Evolutionary conservation across 2,888 invertebrate species (phyloP), one percentile per base, ranked within the genome.

Genomic region (Leptopilina myrica): DNA sequence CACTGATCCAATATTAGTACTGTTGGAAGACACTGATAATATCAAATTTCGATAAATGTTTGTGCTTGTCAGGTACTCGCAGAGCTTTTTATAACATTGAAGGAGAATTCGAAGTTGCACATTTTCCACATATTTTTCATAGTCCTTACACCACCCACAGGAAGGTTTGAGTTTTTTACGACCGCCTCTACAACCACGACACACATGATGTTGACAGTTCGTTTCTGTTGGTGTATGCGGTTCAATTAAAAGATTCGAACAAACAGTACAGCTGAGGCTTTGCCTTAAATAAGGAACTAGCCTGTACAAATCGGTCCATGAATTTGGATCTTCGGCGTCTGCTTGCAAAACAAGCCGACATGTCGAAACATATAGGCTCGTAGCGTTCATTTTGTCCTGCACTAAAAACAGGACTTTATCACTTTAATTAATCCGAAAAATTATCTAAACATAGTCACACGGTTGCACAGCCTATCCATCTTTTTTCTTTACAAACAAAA

Each of bases 121-220:
- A 91, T 97, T 97, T 91, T 97, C 97, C 77, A 94, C 93, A 91
- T 97, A 98, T 83, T 95, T 95, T 62, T 95, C 95, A 88, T 96
- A 96, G 88, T 97, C 96, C 91, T 96, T 96, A 91, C 98, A 98
- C 94, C 96, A 96, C 85, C 94, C 93, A 91, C 98, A 98, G 0
- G 95, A 94, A 0, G 97, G 97, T 89, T 96, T 96, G 75, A 98
- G 93, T 90, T 96, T 95, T 92, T 97, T 97, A 85, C 96, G 94
- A 5, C 97, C 97, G 69, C 97, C 97, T 89, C 96, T 94, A 90
- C 98, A 98, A 77, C 94, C 93, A 86, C 95, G 95, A 92, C 98
- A 98, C 62, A 98, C 96, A 92, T 97, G 96, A 92, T 98, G 98
- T 91, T 96, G 96, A 92, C 98, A 98, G 83, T 95, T 95, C 5